phyloP scores from a whole-genome alignment of 2,888 invertebrate species.

The Omphaloscelis lunosa region DNA sequence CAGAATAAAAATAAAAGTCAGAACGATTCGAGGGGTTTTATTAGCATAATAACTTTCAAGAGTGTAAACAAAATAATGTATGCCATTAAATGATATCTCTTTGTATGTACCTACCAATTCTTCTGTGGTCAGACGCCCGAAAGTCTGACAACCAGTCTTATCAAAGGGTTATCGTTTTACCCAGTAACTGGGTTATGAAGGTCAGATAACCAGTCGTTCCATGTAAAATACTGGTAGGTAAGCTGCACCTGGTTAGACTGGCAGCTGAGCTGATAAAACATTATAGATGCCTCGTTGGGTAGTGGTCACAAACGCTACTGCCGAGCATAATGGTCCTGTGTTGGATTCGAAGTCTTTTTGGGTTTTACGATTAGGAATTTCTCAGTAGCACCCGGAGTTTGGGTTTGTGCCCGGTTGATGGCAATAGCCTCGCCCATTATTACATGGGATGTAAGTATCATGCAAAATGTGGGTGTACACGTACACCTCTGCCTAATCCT shows the following conservation, averaged over 20 bases:
- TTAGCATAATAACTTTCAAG: constrained; percentile 17
- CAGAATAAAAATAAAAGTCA: constrained; percentile 17
- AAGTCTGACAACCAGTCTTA: neutral
- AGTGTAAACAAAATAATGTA: constrained; percentile 18
- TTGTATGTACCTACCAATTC: neutral
- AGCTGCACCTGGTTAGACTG: neutral
- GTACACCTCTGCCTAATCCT: neutral
- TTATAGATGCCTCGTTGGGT: neutral
- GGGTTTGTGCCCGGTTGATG: neutral
- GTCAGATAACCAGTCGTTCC: neutral
- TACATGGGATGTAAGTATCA: neutral
- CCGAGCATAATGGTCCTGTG: neutral
- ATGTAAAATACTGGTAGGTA: neutral
- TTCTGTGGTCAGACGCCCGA: neutral
- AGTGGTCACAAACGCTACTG: neutral
- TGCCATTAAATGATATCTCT: neutral
- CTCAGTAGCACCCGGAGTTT: neutral
- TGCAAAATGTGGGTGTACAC: neutral
- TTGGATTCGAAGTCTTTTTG: neutral
- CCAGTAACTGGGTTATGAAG: neutral
- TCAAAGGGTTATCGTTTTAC: neutral
- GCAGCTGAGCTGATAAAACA: neutral
- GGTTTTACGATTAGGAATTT: neutral
- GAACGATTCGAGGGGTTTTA: constrained; percentile 12
- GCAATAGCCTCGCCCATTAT: neutral